Evolutionary conservation across 2,888 invertebrate species (phyloP).

Genomic region (Lacanobia oleracea): DNA sequence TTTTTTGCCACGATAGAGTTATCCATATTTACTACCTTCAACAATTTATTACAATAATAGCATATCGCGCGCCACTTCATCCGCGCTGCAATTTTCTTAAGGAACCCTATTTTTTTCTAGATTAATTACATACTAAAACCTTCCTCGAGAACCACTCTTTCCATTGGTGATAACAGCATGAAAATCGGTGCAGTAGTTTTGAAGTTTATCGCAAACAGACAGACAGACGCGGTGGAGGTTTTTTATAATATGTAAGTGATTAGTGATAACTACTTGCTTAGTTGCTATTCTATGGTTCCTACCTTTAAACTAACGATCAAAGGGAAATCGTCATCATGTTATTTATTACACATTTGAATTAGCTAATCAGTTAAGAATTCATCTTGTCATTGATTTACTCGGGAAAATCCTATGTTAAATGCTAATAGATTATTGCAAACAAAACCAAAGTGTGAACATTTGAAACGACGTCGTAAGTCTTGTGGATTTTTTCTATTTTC

Average conservation of each 20-base stretch:
- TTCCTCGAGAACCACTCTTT: too few species aligned
- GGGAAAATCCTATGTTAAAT: slow-evolving; percentile 9
- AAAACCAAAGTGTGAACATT: neutral
- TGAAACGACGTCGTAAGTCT: neutral
- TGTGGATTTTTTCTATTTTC: neutral
- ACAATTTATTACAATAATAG: neutral
- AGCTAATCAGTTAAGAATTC: slow-evolving; percentile 9
- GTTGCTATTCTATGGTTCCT: neutral
- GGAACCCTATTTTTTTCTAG: too few species aligned
- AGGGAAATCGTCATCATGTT: neutral
- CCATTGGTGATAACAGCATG: too few species aligned
- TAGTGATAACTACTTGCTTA: neutral
- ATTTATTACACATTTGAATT: neutral
- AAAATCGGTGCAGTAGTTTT: too few species aligned
- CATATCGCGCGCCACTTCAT: too few species aligned
- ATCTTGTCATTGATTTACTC: slow-evolving; percentile 12
- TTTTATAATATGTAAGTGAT: too few species aligned
- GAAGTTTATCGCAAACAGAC: too few species aligned
- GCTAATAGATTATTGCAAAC: neutral
- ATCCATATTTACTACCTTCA: neutral
- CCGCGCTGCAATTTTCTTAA: too few species aligned
- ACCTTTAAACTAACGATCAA: neutral
- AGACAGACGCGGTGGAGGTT: too few species aligned
- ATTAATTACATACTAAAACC: too few species aligned
- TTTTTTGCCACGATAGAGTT: neutral